phyloP scores from a whole-genome alignment of 2,888 invertebrate species.

The Cephus nigrinus region DNA sequence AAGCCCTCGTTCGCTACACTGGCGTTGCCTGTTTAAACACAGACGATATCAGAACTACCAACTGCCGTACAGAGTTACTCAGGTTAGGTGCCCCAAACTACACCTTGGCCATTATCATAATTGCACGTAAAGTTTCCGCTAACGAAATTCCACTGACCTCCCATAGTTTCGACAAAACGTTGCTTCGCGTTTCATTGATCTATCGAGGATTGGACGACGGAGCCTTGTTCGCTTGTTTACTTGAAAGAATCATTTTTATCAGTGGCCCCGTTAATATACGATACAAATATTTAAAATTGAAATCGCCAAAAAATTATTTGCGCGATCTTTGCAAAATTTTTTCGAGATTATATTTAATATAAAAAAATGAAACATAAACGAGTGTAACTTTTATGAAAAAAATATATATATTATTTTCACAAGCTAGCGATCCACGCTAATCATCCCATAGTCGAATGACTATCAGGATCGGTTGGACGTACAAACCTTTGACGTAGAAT shows the following conservation, averaged over 20 bases:
- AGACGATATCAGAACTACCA: slow-evolving; percentile 65
- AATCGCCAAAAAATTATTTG: too few species aligned
- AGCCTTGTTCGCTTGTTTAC: neutral
- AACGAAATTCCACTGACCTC: slow-evolving; percentile 27
- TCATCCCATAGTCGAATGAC: slow-evolving; percentile 51
- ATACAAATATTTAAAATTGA: neutral
- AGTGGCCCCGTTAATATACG: neutral
- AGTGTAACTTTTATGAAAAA: neutral
- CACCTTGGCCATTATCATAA: slow-evolving; percentile 61
- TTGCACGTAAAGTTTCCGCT: slow-evolving; percentile 46
- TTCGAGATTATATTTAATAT: too few species aligned
- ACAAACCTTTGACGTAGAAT: slow-evolving; percentile 31
- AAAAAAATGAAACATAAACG: neutral
- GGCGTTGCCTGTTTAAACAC: slow-evolving; percentile 64
- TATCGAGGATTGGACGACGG: neutral
- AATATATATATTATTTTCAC: slow-evolving; percentile 33
- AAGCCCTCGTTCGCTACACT: slow-evolving; percentile 48
- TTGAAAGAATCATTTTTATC: neutral
- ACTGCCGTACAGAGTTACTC: slow-evolving; percentile 50
- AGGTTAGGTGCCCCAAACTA: slow-evolving; percentile 45
- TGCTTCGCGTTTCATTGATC: neutral
- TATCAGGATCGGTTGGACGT: slow-evolving; percentile 41
- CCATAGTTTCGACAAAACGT: slow-evolving; percentile 6
- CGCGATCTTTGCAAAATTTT: too few species aligned
- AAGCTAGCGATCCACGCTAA: slow-evolving; percentile 53